phyloP scores from a whole-genome alignment of 2,113 vertebrate species.

The Passer montanus region DNA sequence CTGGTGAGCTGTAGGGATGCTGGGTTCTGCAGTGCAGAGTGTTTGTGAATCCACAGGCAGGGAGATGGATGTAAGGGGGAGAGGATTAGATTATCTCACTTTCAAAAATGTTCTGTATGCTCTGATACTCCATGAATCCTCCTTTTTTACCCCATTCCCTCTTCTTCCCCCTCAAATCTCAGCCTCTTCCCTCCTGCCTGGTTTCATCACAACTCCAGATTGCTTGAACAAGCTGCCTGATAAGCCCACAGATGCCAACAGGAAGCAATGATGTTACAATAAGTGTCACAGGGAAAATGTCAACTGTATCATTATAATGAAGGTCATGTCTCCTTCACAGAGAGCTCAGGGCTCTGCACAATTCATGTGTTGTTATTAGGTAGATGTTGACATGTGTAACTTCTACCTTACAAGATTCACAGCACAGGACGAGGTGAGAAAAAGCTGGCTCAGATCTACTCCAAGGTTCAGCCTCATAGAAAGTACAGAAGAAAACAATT shows the following conservation, averaged over 20 bases:
- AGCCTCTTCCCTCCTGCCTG: conserved; percentile 32
- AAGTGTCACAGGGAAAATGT: conserved; percentile 72
- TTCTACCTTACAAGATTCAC: conserved; percentile 39
- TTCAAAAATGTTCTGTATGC: not conserved
- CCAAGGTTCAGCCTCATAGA: not conserved
- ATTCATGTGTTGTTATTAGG: conserved; percentile 67
- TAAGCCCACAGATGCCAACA: conserved; percentile 66
- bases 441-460: not conserved
- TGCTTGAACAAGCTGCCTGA: conserved; percentile 61
- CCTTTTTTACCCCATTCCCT: not conserved
- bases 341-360: conserved; percentile 62
- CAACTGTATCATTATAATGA: conserved; percentile 75
- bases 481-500: conserved; percentile 9
- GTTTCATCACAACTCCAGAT: conserved; percentile 69
- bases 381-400: conserved; percentile 57
- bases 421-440: not conserved
- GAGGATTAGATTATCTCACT: not conserved
- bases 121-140: conserved; percentile 1
- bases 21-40: not conserved
- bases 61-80: not conserved
- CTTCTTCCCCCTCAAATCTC: not conserved
- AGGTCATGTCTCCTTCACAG: conserved; percentile 70
- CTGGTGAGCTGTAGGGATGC: not conserved
- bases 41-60: not conserved
- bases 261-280: conserved; percentile 67